Percentiles rank a stretch among this genome's conserved stretches.
Conservation (phyloP, 2,797 vertebrate species). For the Sebastes trivittatus region DNA sequence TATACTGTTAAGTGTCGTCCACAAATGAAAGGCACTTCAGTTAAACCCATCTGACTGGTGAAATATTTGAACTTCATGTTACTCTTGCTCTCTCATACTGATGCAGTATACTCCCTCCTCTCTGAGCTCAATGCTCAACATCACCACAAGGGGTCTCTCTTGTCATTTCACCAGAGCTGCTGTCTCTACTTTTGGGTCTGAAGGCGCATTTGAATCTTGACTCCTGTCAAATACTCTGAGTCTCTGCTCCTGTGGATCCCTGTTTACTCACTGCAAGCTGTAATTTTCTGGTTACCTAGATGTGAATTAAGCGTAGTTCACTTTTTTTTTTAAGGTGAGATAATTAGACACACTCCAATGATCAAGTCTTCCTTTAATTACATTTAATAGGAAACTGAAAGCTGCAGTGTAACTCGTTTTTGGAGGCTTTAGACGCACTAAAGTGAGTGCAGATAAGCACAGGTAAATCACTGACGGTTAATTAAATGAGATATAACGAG, state of each 20-base stretch:
- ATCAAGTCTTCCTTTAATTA: conserved; percentile 14
- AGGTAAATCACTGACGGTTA: neutral
- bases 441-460: neutral
- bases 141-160: conserved; percentile 78
- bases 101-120: conserved; percentile 28
- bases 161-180: conserved; percentile 63
- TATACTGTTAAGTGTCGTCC: neutral
- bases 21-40: neutral
- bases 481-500: neutral
- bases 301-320: conserved; percentile 14
- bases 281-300: conserved; percentile 24
- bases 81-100: conserved; percentile 24
- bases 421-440: neutral
- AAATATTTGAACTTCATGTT: conserved; percentile 49
- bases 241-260: conserved; percentile 36
- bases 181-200: neutral
- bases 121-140: conserved; percentile 1
- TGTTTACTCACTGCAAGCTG: conserved; percentile 32
- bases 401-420: conserved; percentile 5
- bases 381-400: conserved; percentile 24
- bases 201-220: conserved; percentile 26
- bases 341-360: conserved; percentile 13
- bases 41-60: neutral
- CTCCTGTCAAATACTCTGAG: conserved; percentile 39
- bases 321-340: neutral